Conservation (phyloP, 2,113 vertebrate genomes). For the Microcebus murinus region DNA sequence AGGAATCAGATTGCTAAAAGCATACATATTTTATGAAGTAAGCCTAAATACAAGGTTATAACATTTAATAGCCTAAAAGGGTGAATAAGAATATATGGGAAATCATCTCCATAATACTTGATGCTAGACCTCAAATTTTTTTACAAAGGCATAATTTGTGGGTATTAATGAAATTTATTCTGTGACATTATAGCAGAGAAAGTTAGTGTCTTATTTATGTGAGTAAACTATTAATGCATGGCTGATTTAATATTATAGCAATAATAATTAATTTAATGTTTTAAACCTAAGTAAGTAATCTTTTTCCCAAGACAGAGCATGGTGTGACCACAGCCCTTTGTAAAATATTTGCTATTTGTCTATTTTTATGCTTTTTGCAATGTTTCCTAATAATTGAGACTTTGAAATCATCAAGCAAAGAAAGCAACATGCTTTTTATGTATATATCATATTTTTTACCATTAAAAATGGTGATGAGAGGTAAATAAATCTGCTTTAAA, state of each 20-base stretch:
- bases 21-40: slow-evolving; percentile 85
- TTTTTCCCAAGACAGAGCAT: neutral
- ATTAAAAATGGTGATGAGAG: neutral
- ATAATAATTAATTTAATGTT: slow-evolving; percentile 3
- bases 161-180: neutral
- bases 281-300: neutral
- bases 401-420: neutral
- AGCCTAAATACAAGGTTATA: slow-evolving; percentile 77
- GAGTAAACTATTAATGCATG: neutral
- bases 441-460: neutral
- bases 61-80: slow-evolving; percentile 75
- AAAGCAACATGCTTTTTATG: neutral
- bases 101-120: neutral
- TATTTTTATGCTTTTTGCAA: neutral
- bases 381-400: neutral
- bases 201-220: neutral
- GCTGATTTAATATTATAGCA: neutral
- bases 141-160: neutral
- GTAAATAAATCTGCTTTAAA: neutral
- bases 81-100: neutral
- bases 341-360: neutral
- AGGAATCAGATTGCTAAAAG: slow-evolving; percentile 73
- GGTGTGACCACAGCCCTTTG: neutral
- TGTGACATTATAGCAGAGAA: neutral
- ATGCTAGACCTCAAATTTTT: neutral